Conservation (phyloP, 2,113 vertebrate genomes). For the Sturnus vulgaris region DNA sequence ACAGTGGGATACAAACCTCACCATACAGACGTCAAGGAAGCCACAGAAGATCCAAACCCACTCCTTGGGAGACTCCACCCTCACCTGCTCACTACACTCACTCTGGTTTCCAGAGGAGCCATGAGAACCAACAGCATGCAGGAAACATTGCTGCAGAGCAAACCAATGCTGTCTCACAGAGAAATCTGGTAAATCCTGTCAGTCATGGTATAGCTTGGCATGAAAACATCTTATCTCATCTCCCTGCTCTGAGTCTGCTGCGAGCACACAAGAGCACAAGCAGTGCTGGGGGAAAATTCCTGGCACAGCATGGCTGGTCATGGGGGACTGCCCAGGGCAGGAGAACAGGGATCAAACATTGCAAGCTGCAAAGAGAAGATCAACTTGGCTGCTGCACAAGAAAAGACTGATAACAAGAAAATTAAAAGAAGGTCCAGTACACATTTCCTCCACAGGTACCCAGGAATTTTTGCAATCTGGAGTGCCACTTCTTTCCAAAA, state of each 20-base stretch:
- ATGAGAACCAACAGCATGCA: background rate
- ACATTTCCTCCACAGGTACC: background rate
- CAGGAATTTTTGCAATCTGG: background rate
- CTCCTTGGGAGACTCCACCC: background rate
- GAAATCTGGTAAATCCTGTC: background rate
- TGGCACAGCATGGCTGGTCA: background rate
- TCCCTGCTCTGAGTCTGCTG: background rate
- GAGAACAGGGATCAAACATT: background rate
- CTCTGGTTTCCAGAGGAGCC: background rate
- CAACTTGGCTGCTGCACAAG: background rate
- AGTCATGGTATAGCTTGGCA: background rate
- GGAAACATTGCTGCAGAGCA: background rate
- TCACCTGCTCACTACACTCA: accelerated
- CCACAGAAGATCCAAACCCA: background rate
- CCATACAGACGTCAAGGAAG: background rate
- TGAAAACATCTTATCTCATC: background rate
- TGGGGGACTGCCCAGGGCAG: background rate
- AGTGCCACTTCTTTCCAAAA: background rate
- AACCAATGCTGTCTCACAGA: accelerated
- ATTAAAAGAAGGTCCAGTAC: background rate
- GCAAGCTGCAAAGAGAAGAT: background rate
- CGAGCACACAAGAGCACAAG: accelerated
- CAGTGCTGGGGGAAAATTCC: too few species aligned
- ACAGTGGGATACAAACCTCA: background rate
- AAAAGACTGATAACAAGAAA: background rate